phyloP scores from a whole-genome alignment of 2,888 invertebrate species.

The Baronia brevicornis region DNA sequence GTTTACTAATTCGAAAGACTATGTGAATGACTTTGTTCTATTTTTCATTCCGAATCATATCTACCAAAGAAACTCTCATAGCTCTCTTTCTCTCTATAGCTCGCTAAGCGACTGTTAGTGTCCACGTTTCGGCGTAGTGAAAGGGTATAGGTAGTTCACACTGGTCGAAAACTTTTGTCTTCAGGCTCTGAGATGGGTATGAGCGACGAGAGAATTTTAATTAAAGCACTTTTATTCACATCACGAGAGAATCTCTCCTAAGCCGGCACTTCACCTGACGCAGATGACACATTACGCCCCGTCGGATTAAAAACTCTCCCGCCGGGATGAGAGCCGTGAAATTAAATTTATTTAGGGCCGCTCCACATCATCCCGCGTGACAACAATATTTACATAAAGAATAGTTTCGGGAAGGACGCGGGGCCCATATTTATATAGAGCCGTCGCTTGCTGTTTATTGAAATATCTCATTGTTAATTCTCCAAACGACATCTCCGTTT shows the following conservation, averaged over 20 bases:
- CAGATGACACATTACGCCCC: conserved; percentile 43
- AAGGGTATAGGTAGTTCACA: too few relatives aligned
- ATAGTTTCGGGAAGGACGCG: conserved; percentile 62
- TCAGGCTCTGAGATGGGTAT: too few relatives aligned
- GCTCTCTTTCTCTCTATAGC: too few relatives aligned
- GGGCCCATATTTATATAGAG: conserved; percentile 64
- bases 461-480: conserved; percentile 73
- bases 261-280: conserved; percentile 41
- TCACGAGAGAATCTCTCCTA: conserved; percentile 37
- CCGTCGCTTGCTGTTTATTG: conserved; percentile 60
- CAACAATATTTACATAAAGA: conserved; percentile 67
- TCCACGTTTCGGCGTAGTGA: too few relatives aligned
- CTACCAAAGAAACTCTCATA: too few relatives aligned
- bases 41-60: too few relatives aligned
- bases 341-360: conserved; percentile 71
- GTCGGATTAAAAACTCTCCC: conserved; percentile 52
- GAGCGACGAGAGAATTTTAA: conserved; percentile 38
- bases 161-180: too few relatives aligned
- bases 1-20: too few relatives aligned
- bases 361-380: conserved; percentile 57
- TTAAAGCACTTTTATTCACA: conserved; percentile 39
- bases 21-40: too few relatives aligned
- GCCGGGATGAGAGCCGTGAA: conserved; percentile 48
- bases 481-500: conserved; percentile 50
- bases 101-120: too few relatives aligned